A percentile compares a stretch with the other conserved stretches of the same genome.
phyloP scores from a whole-genome alignment of 2,113 vertebrate species.

The Corydoras sp. region DNA sequence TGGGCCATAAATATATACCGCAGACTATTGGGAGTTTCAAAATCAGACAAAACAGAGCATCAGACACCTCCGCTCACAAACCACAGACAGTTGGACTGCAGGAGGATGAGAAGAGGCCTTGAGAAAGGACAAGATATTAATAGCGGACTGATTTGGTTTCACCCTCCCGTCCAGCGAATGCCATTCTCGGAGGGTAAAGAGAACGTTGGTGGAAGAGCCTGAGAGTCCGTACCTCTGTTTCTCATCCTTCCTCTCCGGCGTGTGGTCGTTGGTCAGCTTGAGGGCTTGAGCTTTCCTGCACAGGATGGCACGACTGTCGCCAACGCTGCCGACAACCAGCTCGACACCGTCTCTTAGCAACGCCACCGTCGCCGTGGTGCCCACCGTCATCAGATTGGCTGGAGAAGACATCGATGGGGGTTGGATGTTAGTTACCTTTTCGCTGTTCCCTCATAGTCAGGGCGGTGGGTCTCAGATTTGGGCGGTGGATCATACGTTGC shows the following conservation, averaged over 20 bases:
- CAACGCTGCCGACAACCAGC: constrained; percentile 90
- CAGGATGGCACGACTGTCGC: constrained; percentile 90
- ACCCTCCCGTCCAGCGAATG: neutral
- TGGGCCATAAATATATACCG: too few relatives aligned
- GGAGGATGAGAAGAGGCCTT: neutral
- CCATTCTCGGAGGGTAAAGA: neutral
- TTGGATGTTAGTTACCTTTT: too few relatives aligned
- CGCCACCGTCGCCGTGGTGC: constrained; percentile 92
- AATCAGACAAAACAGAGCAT: neutral
- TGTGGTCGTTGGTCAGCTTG: constrained; percentile 29
- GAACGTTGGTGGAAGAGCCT: neutral
- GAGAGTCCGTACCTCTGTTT: constrained; percentile 25
- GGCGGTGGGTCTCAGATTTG: too few relatives aligned
- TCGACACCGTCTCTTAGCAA: constrained; percentile 91
- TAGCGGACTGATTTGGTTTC: constrained; percentile 4
- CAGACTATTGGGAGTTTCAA: too few relatives aligned
- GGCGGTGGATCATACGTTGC: too few relatives aligned
- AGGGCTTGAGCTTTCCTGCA: constrained; percentile 87
- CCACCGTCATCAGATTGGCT: constrained; percentile 60
- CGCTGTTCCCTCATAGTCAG: too few relatives aligned
- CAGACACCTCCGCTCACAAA: neutral
- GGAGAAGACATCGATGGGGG: neutral
- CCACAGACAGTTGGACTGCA: neutral
- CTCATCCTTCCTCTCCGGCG: constrained; percentile 36
- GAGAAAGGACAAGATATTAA: constrained; percentile 1